These are phyloP conservation scores for Mesoclemmys tuberculata DNA, from an alignment of 2,113 vertebrate genomes.

Conservation along the genomic window DNA sequence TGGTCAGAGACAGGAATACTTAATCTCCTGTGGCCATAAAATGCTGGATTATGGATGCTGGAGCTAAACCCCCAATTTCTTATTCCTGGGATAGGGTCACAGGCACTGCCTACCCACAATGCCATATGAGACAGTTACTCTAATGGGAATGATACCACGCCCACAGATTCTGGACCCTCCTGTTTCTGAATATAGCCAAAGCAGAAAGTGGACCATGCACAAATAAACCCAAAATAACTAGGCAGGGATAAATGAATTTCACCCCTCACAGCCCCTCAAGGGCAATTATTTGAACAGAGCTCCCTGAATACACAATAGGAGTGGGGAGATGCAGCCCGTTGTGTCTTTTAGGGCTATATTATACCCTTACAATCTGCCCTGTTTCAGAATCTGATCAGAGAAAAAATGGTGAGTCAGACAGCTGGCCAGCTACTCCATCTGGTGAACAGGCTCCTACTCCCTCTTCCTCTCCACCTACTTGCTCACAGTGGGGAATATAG, in stretches of 20 bases:
- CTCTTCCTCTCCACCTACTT: neutral
- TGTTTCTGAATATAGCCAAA: neutral
- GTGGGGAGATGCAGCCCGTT: neutral
- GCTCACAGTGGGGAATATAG: neutral
- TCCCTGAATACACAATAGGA: accelerated
- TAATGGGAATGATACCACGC: neutral
- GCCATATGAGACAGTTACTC: neutral
- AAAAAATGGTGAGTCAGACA: neutral
- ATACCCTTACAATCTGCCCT: neutral
- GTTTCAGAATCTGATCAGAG: neutral
- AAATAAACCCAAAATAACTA: neutral
- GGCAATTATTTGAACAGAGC: neutral
- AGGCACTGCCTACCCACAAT: neutral
- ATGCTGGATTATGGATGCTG: neutral
- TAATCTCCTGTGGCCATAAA: neutral
- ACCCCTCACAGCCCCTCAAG: neutral
- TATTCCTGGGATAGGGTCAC: neutral
- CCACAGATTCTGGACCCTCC: neutral
- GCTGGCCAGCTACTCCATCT: neutral
- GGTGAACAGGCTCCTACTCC: neutral
- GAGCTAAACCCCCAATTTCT: neutral
- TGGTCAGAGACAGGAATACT: neutral
- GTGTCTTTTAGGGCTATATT: neutral
- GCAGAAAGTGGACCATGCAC: neutral
- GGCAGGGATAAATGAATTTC: accelerated